A percentile compares a stretch with the other conserved stretches of the same genome.
Evolutionary conservation across 2,888 invertebrate genomes (phyloP).

Genomic region (Lepidochitona cinerea): DNA sequence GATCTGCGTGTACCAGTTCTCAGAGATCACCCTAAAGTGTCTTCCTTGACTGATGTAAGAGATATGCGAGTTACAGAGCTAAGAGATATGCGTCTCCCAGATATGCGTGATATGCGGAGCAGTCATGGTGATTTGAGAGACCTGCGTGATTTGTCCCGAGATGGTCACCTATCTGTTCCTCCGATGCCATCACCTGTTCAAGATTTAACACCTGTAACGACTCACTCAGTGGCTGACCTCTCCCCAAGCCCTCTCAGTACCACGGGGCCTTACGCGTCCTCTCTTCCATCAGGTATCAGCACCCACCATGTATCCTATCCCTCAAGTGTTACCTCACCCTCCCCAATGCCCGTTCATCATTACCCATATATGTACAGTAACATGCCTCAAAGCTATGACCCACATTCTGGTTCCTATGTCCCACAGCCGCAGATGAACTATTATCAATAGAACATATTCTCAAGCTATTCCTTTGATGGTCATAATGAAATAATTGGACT

Average conservation of each 20-base stretch:
- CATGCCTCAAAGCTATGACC: background rate
- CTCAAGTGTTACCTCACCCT: background rate
- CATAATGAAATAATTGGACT: too few relatives aligned
- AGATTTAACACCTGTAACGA: background rate
- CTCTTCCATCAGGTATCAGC: background rate
- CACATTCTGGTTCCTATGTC: background rate
- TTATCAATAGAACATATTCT: too few relatives aligned
- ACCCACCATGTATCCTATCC: background rate
- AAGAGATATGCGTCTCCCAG: background rate
- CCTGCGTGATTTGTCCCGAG: background rate
- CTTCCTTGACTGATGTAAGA: background rate
- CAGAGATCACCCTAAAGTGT: background rate
- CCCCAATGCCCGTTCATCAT: background rate
- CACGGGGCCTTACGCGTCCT: background rate
- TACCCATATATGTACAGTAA: slow-evolving; percentile 4
- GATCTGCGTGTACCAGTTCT: background rate
- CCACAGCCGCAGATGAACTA: background rate
- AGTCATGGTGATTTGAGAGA: background rate
- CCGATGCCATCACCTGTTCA: background rate
- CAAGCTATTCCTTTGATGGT: too few relatives aligned
- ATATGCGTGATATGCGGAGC: background rate
- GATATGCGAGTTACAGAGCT: background rate
- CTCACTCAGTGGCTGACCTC: background rate
- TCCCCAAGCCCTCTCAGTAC: background rate
- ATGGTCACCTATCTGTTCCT: background rate